Base-by-base conservation (phyloP, 2,888 invertebrate genomes). In the Linyphia triangularis region DNA sequence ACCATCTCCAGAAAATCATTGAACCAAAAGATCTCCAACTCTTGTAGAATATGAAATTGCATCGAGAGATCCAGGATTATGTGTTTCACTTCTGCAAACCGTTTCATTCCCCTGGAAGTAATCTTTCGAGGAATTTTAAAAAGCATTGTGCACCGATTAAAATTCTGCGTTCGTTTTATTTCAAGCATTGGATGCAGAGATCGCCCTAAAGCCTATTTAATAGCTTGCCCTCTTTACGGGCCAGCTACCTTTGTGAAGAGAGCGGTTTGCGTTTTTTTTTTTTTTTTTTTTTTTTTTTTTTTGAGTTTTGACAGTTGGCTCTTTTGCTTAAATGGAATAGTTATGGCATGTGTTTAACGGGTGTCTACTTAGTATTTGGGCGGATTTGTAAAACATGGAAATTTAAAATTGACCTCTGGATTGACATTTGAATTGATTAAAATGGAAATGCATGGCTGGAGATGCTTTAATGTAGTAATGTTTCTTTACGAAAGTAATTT, bases 161-260 rank as follows among this genome's bases (percentile, higher is more conserved):
- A 79, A 85, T 85, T 85, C 85, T 78, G 33, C 72, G 28, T 43
- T 63, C 70, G 85, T 78, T 51, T 77, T 63, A 1, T 33, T 33
- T 33, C 33, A 9, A 9, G 33, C 33, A 9, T 9, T 43, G 72
- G 37, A 51, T 43, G 3, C 16, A 40, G 40, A 19, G 30, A 24
- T 57, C 16, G 70, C 72, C 78, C 30, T 26, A 4, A 22, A 69
- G 69, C 37, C 59, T n/a, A 16, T 43, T 51, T 73, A 67, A 67
- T 37, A 67, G 16, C 61, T 51, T 72, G 51, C 51, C 85, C 85
- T 85, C 85, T 85, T 85, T 78, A 85, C 85, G 85, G 85, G 85
- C 85, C 85, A 85, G 40, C 78, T 78, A 85, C 78, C 85, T 79
- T 30, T 30, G n/a, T n/a, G n/a, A n/a, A n/a, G n/a, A n/a, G n/a